Base-by-base conservation (phyloP, 2,888 invertebrate genomes). In the Dione vanillae region DNA sequence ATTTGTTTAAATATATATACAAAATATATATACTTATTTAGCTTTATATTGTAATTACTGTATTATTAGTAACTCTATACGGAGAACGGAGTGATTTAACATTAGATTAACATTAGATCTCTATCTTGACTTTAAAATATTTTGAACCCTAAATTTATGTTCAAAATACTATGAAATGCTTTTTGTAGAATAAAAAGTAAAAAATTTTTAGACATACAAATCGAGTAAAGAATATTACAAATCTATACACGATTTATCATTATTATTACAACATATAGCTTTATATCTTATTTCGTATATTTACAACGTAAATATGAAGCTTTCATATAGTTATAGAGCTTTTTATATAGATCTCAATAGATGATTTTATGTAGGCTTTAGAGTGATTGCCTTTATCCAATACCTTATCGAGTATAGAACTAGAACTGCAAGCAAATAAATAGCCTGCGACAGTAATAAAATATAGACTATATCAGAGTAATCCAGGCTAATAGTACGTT, bases 401-500 rank as follows among this genome's bases (percentile, higher is more conserved):
- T 62, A 47, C 11, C 45, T 62, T 27, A 47, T 35, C 35, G 45
- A 62, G 27, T 47, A n/a, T 27, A 47, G 12, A 40, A 51, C 35
- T 62, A 43, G 37, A 45, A 62, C 19, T 52, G 27, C 45, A 35
- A 62, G 41, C 19, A 59, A 51, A 41, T 52, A 43, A 59, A 59
- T 43, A 19, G 41, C 51, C 5, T 41, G 49, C 3, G 52, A 43
- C 61, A 56, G 56, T 56, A 67, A 41, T 73, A 72, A 73, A 69
- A 59, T 65, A 41, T 56, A 72, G 66, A 68, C 70, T 73, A 71
- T 68, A 71, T 72, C 62, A 20, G 68, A 40, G 58, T 67, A 75
- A 83, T 84, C 80, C 82, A 78, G 86, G 85, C 78, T 85, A 86
- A 86, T 83, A 75, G 76, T 76, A 83, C 16, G 49, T 19, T 85